Percentiles rank a stretch among this genome's conserved stretches.
phyloP scores from a whole-genome alignment of 2,113 vertebrate genomes.

The Andinoacara biseriatus region DNA sequence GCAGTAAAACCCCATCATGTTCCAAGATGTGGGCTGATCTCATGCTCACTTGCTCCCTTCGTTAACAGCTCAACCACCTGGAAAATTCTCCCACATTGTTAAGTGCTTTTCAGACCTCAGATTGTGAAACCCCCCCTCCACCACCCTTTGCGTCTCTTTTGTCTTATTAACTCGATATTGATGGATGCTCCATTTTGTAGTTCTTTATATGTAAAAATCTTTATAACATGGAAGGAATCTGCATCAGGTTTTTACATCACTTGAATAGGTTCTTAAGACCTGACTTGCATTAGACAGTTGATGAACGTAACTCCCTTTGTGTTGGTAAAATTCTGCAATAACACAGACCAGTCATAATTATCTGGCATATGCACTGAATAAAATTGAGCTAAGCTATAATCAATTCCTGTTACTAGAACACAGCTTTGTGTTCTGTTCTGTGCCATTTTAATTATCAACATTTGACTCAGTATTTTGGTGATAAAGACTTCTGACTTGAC shows the following conservation, averaged over 20 bases:
- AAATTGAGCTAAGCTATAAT: background rate
- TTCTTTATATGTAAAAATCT: background rate
- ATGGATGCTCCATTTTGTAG: background rate
- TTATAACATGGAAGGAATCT: too few species aligned
- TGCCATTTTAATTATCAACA: background rate
- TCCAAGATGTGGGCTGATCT: slow-evolving; percentile 45
- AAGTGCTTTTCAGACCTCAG: slow-evolving; percentile 35
- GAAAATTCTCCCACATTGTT: slow-evolving; percentile 17
- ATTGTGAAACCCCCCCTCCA: background rate
- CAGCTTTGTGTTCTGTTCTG: background rate
- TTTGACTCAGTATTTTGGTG: accelerated
- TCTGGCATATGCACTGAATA: background rate
- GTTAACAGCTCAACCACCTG: slow-evolving; percentile 18
- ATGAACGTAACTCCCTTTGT: background rate
- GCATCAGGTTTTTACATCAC: too few species aligned
- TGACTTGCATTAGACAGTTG: background rate
- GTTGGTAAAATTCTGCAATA: background rate
- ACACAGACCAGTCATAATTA: background rate
- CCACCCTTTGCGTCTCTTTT: background rate
- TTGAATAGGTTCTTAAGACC: background rate
- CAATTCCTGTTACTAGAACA: too few species aligned
- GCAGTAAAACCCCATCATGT: slow-evolving; percentile 50
- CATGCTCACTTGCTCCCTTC: slow-evolving; percentile 32
- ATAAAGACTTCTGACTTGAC: background rate
- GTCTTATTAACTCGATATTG: background rate